Percentiles rank a stretch among this genome's conserved stretches.
phyloP scores from a whole-genome alignment of 1,140 invertebrate genomes.

The Aphelenchoides besseyi region DNA sequence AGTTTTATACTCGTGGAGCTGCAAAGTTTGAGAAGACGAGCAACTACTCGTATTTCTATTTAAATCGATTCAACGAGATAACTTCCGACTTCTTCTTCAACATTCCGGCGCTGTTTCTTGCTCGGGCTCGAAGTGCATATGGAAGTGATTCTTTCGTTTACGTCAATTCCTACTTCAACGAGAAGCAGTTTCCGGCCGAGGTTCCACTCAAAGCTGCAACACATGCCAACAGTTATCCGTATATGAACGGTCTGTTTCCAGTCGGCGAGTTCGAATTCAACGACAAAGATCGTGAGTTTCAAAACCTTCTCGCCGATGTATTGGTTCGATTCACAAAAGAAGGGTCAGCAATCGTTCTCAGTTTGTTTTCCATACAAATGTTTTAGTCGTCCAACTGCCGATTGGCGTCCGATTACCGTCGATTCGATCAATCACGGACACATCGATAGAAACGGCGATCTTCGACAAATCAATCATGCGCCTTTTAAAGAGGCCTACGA shows the following conservation, averaged over 20 bases:
- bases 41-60: not conserved
- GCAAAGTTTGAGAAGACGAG: not conserved
- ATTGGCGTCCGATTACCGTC: conserved; percentile 74
- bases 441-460: conserved; percentile 82
- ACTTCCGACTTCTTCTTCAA: conserved; percentile 33
- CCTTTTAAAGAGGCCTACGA: conserved; percentile 9
- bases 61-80: not conserved
- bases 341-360: conserved; percentile 74
- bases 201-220: conserved; percentile 20
- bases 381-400: conserved; percentile 98
- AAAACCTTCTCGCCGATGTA: not conserved
- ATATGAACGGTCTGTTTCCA: conserved; percentile 27
- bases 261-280: conserved; percentile 28
- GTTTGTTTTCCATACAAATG: conserved; percentile 90
- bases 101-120: conserved; percentile 21
- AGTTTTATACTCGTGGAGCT: conserved; percentile 23
- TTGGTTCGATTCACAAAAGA: conserved; percentile 9
- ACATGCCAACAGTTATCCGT: conserved; percentile 25
- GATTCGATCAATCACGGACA: not conserved
- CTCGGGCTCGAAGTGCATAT: conserved; percentile 14
- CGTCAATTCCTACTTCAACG: conserved; percentile 24
- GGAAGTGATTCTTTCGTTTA: conserved; percentile 12
- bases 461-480: not conserved
- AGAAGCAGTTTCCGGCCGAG: conserved; percentile 18
- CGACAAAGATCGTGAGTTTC: conserved; percentile 26